These are phyloP conservation scores for Paracentrotus lividus DNA, from an alignment of 53 echinoderm and acorn worm genomes.

Conservation along the genomic window DNA sequence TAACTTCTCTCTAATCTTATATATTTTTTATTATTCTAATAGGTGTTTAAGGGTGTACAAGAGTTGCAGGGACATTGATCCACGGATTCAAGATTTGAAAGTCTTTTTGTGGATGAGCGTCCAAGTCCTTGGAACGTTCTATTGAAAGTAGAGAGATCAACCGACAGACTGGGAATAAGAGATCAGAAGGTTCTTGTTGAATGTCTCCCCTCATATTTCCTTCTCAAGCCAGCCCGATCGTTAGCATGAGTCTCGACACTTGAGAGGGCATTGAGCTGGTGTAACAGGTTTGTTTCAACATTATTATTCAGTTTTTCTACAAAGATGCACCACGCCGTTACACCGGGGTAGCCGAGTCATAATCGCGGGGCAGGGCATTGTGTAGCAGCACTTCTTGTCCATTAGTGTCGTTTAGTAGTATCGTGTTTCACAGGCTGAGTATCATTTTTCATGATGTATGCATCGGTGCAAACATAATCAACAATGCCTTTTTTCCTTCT, in stretches of 20 bases:
- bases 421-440: no score
- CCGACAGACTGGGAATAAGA: slow-evolving; percentile 79
- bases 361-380: no score
- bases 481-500: no score
- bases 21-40: neutral
- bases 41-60: slow-evolving; percentile 94
- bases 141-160: slow-evolving; percentile 87
- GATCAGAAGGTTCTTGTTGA: slow-evolving; percentile 81
- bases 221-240: slow-evolving; percentile 91
- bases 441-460: no score
- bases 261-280: slow-evolving; percentile 94
- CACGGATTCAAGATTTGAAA: slow-evolving; percentile 86
- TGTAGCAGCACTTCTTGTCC: no score
- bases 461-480: no score
- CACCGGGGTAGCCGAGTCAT: no score
- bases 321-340: no score
- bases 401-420: no score
- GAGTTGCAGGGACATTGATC: slow-evolving; percentile 86
- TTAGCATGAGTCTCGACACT: no score
- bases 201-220: slow-evolving; percentile 87
- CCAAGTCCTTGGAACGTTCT: slow-evolving; percentile 90
- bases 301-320: no score
- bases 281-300: slow-evolving; percentile 74
- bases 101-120: slow-evolving; percentile 87
- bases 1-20: neutral